Conservation (phyloP, 2,888 invertebrate species). For the Drosophila austrosaltans region DNA sequence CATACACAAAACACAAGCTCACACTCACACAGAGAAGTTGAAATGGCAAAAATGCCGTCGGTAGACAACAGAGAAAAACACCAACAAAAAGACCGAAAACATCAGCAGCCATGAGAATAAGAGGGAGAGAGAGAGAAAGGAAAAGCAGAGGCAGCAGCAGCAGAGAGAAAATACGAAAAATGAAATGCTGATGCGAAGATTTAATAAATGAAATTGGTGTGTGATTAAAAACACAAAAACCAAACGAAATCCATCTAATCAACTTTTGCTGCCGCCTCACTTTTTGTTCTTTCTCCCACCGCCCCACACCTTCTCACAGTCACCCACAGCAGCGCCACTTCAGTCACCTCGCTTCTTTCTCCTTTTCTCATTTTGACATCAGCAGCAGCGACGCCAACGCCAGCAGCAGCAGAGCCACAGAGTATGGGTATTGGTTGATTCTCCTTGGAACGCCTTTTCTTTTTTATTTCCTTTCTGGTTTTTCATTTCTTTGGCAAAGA, state of each 20-base stretch:
- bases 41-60: conserved; percentile 61
- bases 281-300: conserved; percentile 30
- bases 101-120: conserved; percentile 13
- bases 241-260: conserved; percentile 84
- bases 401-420: conserved; percentile 25
- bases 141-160: not conserved
- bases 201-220: conserved; percentile 84
- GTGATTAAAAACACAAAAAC: conserved; percentile 84
- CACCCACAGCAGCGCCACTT: not conserved
- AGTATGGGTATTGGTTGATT: conserved; percentile 38
- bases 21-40: conserved; percentile 28
- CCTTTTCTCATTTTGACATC: conserved; percentile 13
- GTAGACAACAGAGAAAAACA: conserved; percentile 38
- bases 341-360: conserved; percentile 18
- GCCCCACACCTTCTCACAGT: not conserved
- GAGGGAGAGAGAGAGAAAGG: not conserved
- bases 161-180: conserved; percentile 66
- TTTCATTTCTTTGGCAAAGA: conserved; percentile 7
- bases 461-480: not conserved
- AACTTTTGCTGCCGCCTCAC: conserved; percentile 77
- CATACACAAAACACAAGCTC: conserved; percentile 43
- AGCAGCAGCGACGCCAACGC: conserved; percentile 31
- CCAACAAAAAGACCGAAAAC: conserved; percentile 28
- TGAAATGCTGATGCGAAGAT: conserved; percentile 83
- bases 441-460: conserved; percentile 48